Evolutionary conservation across 2,113 vertebrate genomes (phyloP), one percentile per base, ranked within the genome.

Genomic region (Laticauda laticaudata): DNA sequence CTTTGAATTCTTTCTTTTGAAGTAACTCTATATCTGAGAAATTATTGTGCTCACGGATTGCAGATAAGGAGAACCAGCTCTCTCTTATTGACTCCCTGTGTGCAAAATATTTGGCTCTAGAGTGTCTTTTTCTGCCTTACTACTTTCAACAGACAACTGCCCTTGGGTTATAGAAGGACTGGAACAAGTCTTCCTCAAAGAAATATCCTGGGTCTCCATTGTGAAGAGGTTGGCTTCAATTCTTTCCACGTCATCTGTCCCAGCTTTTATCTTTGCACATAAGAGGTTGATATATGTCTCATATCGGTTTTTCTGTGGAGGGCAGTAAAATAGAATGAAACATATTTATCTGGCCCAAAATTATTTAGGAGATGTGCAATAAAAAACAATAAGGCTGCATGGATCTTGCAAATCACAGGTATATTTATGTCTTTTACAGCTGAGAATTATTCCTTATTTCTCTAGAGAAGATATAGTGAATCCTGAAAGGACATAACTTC

Each of bases 231-330:
- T 98, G 91, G 98, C 98, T 97, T 99, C 99, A 0, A 99, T 99
- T 97, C 98, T 98, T 96, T 99, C 99, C 95, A 99, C 97, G 96
- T 99, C 99, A 26, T 99, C 99, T 1, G 98, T 99, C 92, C 98
- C 98, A 0, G 98, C 97, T 9, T 98, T 98, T 94, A 99, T 97
- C 97, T 99, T 99, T 95, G 98, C 98, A 96, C 98, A 98, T 95
- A 99, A 97, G 90, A 99, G 98, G 95, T 97, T 98, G 96, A 99
- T 97, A 90, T 99, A 99, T 0, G 99, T 99, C 96, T 99, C 99
- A 57, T 99, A 99, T 75, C 99, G 98, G 57, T 98, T 99, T 96
- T 99, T 99, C 99, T 99, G 98, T 96, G 96, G 93, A 92, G 90
- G 93, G 54, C 7, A 55, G 55, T 61, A n/a, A 64, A 87, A 96